A percentile compares a stretch with the other conserved stretches of the same genome.
Evolutionary conservation across 1,140 invertebrate species (phyloP).

Genomic region (Schlechtendalia chinensis): DNA sequence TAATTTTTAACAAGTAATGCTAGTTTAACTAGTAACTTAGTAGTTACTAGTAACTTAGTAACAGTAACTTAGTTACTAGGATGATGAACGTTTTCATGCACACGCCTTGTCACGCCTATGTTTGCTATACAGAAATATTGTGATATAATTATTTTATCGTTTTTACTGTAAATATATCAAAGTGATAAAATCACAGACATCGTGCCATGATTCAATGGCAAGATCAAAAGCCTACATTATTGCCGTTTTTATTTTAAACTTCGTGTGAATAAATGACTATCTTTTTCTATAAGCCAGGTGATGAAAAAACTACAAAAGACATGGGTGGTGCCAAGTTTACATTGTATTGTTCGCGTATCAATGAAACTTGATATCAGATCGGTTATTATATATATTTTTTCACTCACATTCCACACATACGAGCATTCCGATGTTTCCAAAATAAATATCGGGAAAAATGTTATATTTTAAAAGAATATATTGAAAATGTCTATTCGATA

Average conservation of each 20-base stretch:
- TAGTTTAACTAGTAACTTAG: too few species aligned
- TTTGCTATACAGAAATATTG: too few species aligned
- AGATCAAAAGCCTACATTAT: constrained; percentile 12
- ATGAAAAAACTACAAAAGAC: constrained; percentile 11
- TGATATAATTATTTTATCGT: too few species aligned
- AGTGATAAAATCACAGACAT: too few species aligned
- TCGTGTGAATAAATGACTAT: constrained; percentile 4
- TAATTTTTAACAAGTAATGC: too few species aligned
- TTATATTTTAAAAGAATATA: too few species aligned
- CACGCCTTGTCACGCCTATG: too few species aligned
- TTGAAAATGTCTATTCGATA: not conserved
- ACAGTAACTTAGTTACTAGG: too few species aligned
- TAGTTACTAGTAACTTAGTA: too few species aligned
- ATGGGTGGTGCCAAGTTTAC: constrained; percentile 21
- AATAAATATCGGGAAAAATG: not conserved
- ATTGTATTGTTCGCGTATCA: constrained; percentile 16
- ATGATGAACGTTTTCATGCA: too few species aligned
- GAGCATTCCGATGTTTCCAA: not conserved
- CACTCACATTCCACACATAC: not conserved
- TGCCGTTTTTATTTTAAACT: constrained; percentile 1
- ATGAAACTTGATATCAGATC: not conserved
- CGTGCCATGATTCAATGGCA: not conserved
- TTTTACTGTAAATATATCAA: too few species aligned
- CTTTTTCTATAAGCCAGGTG: not conserved
- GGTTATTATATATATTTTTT: constrained; percentile 11